Base-by-base conservation (phyloP, 2,888 invertebrate genomes). In the Lagria hirta region DNA sequence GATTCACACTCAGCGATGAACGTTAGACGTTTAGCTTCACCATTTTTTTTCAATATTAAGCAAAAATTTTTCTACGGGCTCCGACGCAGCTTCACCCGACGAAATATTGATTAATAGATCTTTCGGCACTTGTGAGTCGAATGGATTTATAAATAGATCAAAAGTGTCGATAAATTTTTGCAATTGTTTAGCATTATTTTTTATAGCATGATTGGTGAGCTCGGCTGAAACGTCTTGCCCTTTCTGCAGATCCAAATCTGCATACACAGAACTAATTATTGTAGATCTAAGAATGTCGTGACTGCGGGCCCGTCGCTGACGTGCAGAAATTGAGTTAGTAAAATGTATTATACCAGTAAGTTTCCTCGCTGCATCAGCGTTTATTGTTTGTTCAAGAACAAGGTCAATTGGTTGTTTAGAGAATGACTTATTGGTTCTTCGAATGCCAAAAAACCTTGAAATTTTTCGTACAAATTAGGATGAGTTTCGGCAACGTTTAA, bases 371-470 rank as follows among this genome's bases (percentile, higher is more conserved):
- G 30, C 30, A 18, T 32, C 21, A 8, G 21, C 32, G 8, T 32
- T 32, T 4, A 66, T 60, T 0, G 65, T 66, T 48, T 65, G 64
- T 40, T 66, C 65, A 4, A 66, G 36, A 12, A 55, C 54, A 3
- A 66, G 37, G 46, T 67, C 68, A 37, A 64, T 52, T 1, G 65
- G 61, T 14, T 50, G 43, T 45, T 54, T 52, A 2, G 66, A 66
- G 51, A 65, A 68, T 8, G 58, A 32, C 36, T 66, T 66, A 14
- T 33, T 23, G 4, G 66, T 68, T 43, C 65, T 44, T 57, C 52
- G 54, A 24, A 68, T 55, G 7, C 63, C 59, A 45, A 67, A 62
- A 22, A 14, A 58, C 3, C 66, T 62, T 21, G 26, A 8, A 66
- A 51, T 24, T 55, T 45, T 18, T 51, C 37, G 6, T 33, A 14